Base-by-base conservation (phyloP, 2,797 vertebrate genomes). In the Buphagus erythrorhynchus region DNA sequence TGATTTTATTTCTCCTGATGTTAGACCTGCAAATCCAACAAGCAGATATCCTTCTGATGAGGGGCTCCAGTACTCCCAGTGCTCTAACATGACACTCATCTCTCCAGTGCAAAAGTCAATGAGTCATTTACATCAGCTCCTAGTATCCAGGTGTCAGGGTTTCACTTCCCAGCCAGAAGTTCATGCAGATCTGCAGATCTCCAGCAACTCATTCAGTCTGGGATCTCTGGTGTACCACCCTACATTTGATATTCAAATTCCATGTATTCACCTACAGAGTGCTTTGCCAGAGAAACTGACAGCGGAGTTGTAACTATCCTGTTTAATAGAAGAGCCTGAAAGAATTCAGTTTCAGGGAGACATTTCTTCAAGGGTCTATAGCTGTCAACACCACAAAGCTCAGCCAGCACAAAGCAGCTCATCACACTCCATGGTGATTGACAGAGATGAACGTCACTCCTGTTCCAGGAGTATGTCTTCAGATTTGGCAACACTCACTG, bases 241-340 rank as follows among this genome's bases (percentile, higher is more conserved):
- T 68, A 20, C 9, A 88, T 94, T 88, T 90, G 55, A 94, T 81
- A 96, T 94, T 94, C 82, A 90, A 61, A 94, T 89, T 62, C 40
- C 61, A 68, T 33, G 67, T 48, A 13, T 36, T 78, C 80, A 82
- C 46, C 78, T 61, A 71, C 29, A 31, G 45, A 82, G 38, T 12
- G 49, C 66, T 90, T 62, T 2, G 1, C 28, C 76, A 86, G 55
- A 73, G 28, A 90, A 78, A 62, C 55, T 58, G 62, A 68, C 91
- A 69, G 4, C 2, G 1, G 85, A 93, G 51, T n/a, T 66, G 25
- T 43, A 94, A 55, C 68, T 42, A 88, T 35, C 73, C 66, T 63
- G 76, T 57, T 93, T 54, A 90, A 90, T 61, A 86, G 87, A 94
- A 81, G 58, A 78, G 69, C 42, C 48, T 72, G 54, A 88, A 93